Conservation (phyloP, 2,113 vertebrate genomes). For the Girardinichthys multiradiatus region DNA sequence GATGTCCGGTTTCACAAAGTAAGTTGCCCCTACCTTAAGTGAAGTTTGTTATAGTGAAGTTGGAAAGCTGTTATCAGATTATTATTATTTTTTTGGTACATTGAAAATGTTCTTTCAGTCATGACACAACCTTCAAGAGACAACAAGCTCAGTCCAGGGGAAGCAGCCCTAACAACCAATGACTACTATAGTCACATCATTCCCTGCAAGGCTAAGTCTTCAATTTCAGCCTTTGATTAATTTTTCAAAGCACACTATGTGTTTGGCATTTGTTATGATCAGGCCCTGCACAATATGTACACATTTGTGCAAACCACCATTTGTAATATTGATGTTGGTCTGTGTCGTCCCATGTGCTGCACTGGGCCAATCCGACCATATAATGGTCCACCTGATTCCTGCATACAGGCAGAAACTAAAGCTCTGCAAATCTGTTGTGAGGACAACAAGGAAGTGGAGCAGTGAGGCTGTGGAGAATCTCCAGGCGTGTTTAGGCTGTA, state of each 20-base stretch:
- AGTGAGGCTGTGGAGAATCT: too few relatives aligned
- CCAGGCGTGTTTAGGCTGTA: too few relatives aligned
- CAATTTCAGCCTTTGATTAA: neutral
- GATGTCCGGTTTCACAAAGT: neutral
- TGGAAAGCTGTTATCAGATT: neutral
- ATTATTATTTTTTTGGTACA: neutral
- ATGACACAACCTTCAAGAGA: slow-evolving; percentile 1
- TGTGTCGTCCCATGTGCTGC: too few relatives aligned
- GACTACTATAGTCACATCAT: neutral
- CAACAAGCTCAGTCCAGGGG: neutral
- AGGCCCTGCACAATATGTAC: too few relatives aligned
- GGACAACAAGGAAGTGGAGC: too few relatives aligned
- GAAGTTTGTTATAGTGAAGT: neutral
- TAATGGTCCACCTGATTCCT: too few relatives aligned
- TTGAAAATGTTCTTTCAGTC: neutral
- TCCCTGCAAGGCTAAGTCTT: neutral
- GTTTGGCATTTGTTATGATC: too few relatives aligned
- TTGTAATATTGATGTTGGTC: too few relatives aligned
- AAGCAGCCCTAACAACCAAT: neutral
- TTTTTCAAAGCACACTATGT: neutral
- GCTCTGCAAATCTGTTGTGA: too few relatives aligned
- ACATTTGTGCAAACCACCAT: too few relatives aligned
- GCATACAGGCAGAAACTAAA: too few relatives aligned
- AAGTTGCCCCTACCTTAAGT: neutral
- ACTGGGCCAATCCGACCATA: too few relatives aligned